Conservation (phyloP, 2,888 invertebrate species). For the Mellilla xanthometata region DNA sequence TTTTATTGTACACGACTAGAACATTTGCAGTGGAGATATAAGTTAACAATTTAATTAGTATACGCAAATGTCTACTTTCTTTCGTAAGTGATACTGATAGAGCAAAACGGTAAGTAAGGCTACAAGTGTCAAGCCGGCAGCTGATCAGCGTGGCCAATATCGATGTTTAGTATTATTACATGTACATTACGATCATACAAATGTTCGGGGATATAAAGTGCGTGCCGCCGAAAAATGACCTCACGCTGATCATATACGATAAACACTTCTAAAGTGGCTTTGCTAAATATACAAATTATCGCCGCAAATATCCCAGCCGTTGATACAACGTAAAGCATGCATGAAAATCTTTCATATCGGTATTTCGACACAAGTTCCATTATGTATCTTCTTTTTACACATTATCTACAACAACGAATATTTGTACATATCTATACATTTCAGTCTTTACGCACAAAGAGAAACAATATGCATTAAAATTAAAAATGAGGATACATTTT, state of each 20-base stretch:
- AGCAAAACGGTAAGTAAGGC: too few species aligned
- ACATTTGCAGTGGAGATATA: slow-evolving; percentile 25
- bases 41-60: too few species aligned
- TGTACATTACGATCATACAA: too few species aligned
- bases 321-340: slow-evolving; percentile 30
- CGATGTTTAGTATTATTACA: too few species aligned
- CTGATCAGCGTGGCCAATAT: too few species aligned
- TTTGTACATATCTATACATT: slow-evolving; percentile 63
- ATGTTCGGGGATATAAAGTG: too few species aligned
- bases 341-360: slow-evolving; percentile 39
- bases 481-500: slow-evolving; percentile 32
- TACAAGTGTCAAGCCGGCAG: too few species aligned
- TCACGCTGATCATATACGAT: too few species aligned
- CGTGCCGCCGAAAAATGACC: too few species aligned
- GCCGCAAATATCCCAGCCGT: slow-evolving; percentile 33
- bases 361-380: slow-evolving; percentile 44
- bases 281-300: neutral
- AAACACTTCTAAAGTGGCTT: too few species aligned
- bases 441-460: slow-evolving; percentile 62
- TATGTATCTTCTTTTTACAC: slow-evolving; percentile 53
- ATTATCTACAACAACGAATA: slow-evolving; percentile 59
- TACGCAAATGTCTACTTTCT: too few species aligned
- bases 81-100: too few species aligned
- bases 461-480: slow-evolving; percentile 47
- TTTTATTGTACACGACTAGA: slow-evolving; percentile 29